phyloP scores from a whole-genome alignment of 2,888 invertebrate species.

The Pristionchus mayeri region DNA sequence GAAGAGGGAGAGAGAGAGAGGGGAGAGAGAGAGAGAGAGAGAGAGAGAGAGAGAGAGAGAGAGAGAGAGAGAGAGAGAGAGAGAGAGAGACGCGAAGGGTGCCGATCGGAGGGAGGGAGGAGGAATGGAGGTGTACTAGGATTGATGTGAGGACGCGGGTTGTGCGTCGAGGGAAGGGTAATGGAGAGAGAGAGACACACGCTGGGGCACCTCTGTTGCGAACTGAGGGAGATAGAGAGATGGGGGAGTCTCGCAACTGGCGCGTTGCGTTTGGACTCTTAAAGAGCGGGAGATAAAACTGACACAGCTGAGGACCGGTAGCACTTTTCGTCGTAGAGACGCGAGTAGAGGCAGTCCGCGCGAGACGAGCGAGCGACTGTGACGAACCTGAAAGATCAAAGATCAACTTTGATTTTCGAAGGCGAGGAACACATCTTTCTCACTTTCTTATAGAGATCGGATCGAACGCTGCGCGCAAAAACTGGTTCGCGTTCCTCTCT shows the following conservation, averaged over 20 bases:
- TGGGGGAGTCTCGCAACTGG: neutral
- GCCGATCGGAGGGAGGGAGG: neutral
- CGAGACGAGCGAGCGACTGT: constrained; percentile 33
- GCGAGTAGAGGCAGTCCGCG: constrained; percentile 44
- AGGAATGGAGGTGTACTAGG: constrained; percentile 30
- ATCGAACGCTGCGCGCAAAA: neutral
- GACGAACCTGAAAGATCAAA: constrained; percentile 43
- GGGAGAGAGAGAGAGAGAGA: neutral
- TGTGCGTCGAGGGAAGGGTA: neutral
- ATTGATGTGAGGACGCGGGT: constrained; percentile 20
- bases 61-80: too few species aligned
- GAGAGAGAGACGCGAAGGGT: too few species aligned
- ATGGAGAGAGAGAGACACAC: neutral
- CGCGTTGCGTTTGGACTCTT: neutral
- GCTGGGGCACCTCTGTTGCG: neutral
- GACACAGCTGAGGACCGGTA: constrained; percentile 17
- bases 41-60: too few species aligned
- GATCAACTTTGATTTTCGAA: too few species aligned
- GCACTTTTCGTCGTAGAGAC: constrained; percentile 47
- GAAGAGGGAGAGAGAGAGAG: neutral
- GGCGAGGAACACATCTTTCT: too few species aligned
- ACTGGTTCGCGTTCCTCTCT: constrained; percentile 30
- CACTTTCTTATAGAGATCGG: neutral
- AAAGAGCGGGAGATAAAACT: constrained; percentile 1
- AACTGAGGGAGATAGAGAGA: constrained; percentile 1